Evolutionary conservation across 2,113 vertebrate genomes (phyloP).

Genomic region (Bostrychus sinensis): DNA sequence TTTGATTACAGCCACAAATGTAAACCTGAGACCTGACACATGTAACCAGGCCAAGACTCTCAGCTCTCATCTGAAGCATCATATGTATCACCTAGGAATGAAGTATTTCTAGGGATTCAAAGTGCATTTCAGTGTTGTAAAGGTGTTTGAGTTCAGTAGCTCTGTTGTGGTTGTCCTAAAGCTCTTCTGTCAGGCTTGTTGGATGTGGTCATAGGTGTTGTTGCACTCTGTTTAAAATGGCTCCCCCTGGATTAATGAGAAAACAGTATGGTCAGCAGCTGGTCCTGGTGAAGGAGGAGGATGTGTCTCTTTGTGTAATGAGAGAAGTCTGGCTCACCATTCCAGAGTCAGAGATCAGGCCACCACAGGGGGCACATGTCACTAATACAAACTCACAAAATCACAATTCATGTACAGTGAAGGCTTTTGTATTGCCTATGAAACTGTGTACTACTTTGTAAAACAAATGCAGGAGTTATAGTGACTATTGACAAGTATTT

Average conservation of each 20-base stretch:
- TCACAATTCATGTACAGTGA: no score
- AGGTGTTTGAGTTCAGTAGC: background rate
- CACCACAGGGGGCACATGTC: background rate
- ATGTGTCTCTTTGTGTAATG: constrained; percentile 12
- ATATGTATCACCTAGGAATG: no score
- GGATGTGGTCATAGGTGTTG: background rate
- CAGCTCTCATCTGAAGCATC: no score
- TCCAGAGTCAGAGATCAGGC: constrained; percentile 31
- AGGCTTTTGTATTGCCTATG: no score
- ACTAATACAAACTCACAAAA: background rate
- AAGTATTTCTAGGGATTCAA: no score
- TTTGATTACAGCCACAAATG: background rate
- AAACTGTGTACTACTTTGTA: no score
- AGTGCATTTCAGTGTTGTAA: background rate
- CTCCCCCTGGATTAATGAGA: no score
- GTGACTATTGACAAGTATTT: no score
- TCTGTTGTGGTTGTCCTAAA: background rate
- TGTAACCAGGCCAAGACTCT: background rate
- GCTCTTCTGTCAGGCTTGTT: background rate
- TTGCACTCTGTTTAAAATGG: constrained; percentile 12
- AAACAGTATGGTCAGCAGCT: constrained; percentile 16
- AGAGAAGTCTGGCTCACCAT: constrained; percentile 21
- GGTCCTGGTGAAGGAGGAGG: background rate
- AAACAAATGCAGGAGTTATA: no score
- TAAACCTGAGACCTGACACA: background rate